Conservation (phyloP, 2,888 invertebrate genomes). For the Volucella zonaria region DNA sequence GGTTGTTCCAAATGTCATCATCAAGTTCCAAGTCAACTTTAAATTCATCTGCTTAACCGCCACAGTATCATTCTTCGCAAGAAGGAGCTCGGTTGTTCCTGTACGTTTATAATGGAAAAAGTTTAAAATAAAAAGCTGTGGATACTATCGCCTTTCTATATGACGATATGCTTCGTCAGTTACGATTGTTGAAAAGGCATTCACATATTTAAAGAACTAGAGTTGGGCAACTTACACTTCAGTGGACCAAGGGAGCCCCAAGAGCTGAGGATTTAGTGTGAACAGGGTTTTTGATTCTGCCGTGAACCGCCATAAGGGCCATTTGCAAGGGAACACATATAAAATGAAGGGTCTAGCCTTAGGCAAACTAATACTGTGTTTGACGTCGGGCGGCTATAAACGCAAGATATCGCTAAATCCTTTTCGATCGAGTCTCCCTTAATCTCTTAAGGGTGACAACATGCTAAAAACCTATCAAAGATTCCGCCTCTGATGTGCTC, state of each 20-base stretch:
- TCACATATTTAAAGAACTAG: constrained; percentile 7
- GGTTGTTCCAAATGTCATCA: constrained; percentile 16
- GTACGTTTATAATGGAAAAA: constrained; percentile 10
- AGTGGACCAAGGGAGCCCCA: constrained; percentile 4
- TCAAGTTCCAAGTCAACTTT: constrained; percentile 3
- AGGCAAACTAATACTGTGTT: no score
- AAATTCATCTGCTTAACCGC: constrained; percentile 4
- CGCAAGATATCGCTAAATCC: no score
- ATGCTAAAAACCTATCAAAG: no score
- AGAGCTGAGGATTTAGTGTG: neutral
- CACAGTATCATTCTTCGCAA: constrained; percentile 34
- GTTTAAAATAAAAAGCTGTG: neutral
- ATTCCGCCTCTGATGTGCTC: no score
- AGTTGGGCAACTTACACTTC: constrained; percentile 7
- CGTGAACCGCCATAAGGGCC: constrained; percentile 8
- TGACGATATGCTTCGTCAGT: constrained; percentile 22
- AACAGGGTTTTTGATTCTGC: constrained; percentile 21
- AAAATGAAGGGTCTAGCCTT: constrained; percentile 11
- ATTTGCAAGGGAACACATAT: constrained; percentile 6
- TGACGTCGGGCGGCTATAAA: no score
- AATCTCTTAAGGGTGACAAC: no score
- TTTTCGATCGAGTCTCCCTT: no score
- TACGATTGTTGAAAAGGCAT: constrained; percentile 27
- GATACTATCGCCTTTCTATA: constrained; percentile 18
- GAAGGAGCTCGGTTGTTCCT: constrained; percentile 21